Percentiles rank a stretch among this genome's conserved stretches.
These are phyloP conservation scores for Phalacrocorax aristotelis DNA, from an alignment of 2,113 vertebrate genomes.

Conservation along the genomic window DNA sequence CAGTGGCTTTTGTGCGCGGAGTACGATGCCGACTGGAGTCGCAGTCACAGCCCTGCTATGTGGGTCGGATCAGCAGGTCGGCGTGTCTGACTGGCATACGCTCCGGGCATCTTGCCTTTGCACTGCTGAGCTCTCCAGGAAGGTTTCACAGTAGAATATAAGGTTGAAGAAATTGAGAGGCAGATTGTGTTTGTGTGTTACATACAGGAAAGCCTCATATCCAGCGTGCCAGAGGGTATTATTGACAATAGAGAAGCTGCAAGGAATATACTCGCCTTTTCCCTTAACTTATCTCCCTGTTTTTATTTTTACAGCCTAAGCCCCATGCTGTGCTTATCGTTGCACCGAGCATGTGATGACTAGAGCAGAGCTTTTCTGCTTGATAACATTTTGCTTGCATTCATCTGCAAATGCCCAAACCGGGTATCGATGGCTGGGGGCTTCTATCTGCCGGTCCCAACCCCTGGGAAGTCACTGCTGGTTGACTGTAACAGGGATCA, in stretches of 20 bases:
- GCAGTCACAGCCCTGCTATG: accelerated
- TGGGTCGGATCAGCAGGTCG: background rate
- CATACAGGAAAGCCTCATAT: accelerated
- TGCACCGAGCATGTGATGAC: accelerated
- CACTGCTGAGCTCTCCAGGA: background rate
- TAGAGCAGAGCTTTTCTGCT: background rate
- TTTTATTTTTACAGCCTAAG: background rate
- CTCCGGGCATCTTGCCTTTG: background rate
- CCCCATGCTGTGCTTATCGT: background rate
- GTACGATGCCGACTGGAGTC: accelerated
- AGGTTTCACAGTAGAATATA: background rate
- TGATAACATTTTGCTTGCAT: accelerated
- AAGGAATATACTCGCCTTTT: background rate
- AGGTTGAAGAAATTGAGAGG: background rate
- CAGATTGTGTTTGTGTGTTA: background rate
- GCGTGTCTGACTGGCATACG: accelerated
- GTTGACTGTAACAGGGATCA: accelerated
- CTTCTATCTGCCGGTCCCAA: accelerated
- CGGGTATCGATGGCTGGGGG: accelerated
- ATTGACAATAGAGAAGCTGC: background rate
- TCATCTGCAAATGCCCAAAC: background rate
- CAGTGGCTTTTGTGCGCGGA: background rate
- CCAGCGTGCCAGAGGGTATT: accelerated
- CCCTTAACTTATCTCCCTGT: background rate
- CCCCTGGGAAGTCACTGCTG: background rate